Evolutionary conservation across 1,140 invertebrate species (phyloP), one percentile per base, ranked within the genome.

Genomic region (Conus betulinus): DNA sequence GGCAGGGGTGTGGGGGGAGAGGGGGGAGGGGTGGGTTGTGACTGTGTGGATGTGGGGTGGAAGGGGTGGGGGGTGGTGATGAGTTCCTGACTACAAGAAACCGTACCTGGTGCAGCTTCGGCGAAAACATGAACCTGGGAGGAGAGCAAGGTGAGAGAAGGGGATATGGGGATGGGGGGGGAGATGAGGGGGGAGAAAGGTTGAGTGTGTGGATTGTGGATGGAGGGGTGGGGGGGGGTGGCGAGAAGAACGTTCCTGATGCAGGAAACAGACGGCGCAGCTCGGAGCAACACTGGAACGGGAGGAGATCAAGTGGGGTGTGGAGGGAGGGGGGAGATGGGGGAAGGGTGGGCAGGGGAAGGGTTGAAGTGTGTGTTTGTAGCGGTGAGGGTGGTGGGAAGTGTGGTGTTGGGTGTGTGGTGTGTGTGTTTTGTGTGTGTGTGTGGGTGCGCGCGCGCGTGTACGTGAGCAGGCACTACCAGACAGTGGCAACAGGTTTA

Each of bases 1-100:
- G n/a, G 78, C 0, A 27, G 5, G 25, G n/a, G 7, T 0, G 25
- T 81, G 15, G 27, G 78, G 7, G 3, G 78, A 2, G 7, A 7
- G 4, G 15, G 7, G 4, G 78, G n/a, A 4, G 25, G 2, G 78
- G n/a, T 10, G 4, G 27, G 8, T 8, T 51, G n/a, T n/a, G 27
- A 20, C 3, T n/a, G 67, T 74, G 67, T 23, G 17, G 13, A 20
- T n/a, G 17, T 74, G 17, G 39, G 39, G 39, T 39, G 39, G 39
- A 39, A 39, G 39, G 39, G 39, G 39, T 39, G 39, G 39, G 3
- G 39, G n/a, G n/a, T n/a, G n/a, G 39, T 39, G 39, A 92, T 67
- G 78, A 91, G 81, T 39, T 87, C 23, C 6, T 91, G 71, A n/a
- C 91, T 92, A 88, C 83, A n/a, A 90, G 81, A 89, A 89, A 63